Conservation (phyloP, 1,140 invertebrate species). For the Brachionus asplanchnoidis region DNA sequence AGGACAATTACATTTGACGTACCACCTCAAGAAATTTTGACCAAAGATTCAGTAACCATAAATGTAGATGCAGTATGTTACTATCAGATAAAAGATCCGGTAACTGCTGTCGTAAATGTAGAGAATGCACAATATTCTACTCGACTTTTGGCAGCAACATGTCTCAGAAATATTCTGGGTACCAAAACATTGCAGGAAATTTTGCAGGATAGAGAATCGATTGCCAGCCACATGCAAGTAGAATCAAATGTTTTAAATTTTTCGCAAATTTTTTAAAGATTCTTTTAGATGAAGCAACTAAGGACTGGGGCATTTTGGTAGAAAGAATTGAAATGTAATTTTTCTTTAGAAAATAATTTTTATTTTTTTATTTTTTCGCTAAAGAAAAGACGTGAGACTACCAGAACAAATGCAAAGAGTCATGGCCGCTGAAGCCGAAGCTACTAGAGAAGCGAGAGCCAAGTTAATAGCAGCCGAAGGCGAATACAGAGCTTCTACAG, state of each 20-base stretch:
- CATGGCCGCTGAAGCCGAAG: conserved; percentile 54
- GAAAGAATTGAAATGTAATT: conserved; percentile 41
- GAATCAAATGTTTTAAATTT: background rate
- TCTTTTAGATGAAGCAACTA: conserved; percentile 26
- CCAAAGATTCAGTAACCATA: conserved; percentile 45
- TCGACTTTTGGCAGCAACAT: conserved; percentile 44
- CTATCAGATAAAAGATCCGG: conserved; percentile 42
- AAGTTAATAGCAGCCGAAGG: conserved; percentile 46
- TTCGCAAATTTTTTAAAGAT: background rate
- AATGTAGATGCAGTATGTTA: conserved; percentile 44
- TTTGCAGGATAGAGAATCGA: conserved; percentile 41
- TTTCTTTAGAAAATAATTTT: background rate
- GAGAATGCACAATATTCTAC: conserved; percentile 44
- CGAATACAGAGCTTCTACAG: conserved; percentile 40
- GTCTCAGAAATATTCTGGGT: conserved; percentile 43
- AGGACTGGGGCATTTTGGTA: conserved; percentile 22
- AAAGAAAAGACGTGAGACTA: conserved; percentile 46
- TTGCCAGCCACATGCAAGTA: conserved; percentile 41
- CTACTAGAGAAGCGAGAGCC: conserved; percentile 50
- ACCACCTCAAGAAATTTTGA: conserved; percentile 44
- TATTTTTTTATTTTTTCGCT: background rate
- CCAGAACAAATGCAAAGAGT: conserved; percentile 49
- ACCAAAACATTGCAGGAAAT: conserved; percentile 43
- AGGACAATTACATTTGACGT: conserved; percentile 44
- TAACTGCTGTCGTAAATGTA: conserved; percentile 43